Percentiles rank a stretch among this genome's conserved stretches.
These are phyloP conservation scores for Ladona fulva DNA, from an alignment of 1,140 invertebrate genomes.

Conservation along the genomic window DNA sequence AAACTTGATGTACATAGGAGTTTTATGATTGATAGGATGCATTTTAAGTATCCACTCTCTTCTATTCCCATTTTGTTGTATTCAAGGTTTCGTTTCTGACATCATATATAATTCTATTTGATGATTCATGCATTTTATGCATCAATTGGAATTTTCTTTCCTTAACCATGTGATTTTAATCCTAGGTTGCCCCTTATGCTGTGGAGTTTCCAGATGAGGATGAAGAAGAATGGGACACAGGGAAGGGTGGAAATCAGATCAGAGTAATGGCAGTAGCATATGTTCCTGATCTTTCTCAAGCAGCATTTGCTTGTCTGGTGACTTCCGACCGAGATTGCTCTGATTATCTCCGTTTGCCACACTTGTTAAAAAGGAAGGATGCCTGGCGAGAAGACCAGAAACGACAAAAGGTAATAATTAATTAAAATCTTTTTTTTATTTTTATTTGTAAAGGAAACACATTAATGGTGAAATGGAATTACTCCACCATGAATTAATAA, in stretches of 20 bases:
- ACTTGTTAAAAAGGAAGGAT: constrained; percentile 74
- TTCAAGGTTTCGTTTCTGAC: no score
- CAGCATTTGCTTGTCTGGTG: constrained; percentile 81
- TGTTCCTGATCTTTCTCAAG: constrained; percentile 73
- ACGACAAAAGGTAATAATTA: constrained; percentile 46
- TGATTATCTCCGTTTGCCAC: constrained; percentile 78
- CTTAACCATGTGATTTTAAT: constrained; percentile 14
- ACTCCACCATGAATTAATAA: no score
- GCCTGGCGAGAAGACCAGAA: constrained; percentile 63
- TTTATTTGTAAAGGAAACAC: no score
- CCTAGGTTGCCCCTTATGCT: constrained; percentile 67
- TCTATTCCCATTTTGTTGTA: no score
- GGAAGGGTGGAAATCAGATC: constrained; percentile 55
- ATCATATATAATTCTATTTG: no score
- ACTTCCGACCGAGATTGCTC: constrained; percentile 83
- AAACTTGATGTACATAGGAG: no score
- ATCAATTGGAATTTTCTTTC: background rate
- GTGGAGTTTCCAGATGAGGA: constrained; percentile 72
- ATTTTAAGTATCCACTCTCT: no score
- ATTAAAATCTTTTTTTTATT: no score
- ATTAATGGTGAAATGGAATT: no score
- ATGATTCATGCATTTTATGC: no score
- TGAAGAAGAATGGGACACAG: constrained; percentile 83
- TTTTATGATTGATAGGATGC: no score
- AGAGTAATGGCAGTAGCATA: constrained; percentile 83